Evolutionary conservation across 2,888 invertebrate species (phyloP).

Genomic region (Lamproptera curius): DNA sequence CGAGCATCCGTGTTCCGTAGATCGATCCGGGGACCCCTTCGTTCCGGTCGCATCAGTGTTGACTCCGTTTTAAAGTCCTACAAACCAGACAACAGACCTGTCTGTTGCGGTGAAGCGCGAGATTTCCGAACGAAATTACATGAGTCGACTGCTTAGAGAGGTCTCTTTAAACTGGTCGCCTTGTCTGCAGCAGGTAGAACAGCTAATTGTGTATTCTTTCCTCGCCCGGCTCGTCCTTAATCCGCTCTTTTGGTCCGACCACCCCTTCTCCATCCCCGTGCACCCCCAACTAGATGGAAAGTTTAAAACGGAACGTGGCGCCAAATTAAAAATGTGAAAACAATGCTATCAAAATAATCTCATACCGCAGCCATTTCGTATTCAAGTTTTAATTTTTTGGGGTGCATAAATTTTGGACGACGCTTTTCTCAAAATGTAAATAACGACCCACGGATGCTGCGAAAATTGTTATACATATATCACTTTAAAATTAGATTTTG

Average conservation of each 20-base stretch:
- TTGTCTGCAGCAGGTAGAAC: constrained; percentile 72
- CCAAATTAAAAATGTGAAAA: constrained; percentile 31
- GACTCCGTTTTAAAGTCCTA: constrained; percentile 68
- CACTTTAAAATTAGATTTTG: no score
- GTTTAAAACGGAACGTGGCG: constrained; percentile 48
- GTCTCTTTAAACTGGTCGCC: constrained; percentile 50
- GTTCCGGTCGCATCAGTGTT: constrained; percentile 68
- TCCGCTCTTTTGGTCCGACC: constrained; percentile 58
- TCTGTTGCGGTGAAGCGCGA: constrained; percentile 33
- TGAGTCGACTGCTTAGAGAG: constrained; percentile 26
- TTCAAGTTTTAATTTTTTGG: constrained; percentile 2
- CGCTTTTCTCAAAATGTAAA: neutral
- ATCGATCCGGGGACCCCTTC: constrained; percentile 66
- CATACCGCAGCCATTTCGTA: neutral
- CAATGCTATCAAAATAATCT: constrained; percentile 7
- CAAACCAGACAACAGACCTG: constrained; percentile 47
- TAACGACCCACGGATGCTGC: no score
- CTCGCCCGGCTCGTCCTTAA: constrained; percentile 73
- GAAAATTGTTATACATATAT: no score
- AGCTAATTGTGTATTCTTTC: constrained; percentile 79
- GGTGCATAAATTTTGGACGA: constrained; percentile 30
- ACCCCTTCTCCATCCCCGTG: constrained; percentile 42
- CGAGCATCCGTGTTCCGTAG: constrained; percentile 55
- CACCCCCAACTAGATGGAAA: constrained; percentile 71
- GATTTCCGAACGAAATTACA: constrained; percentile 28